Base-by-base conservation (phyloP, 2,888 invertebrate species). In the Megaustenia siamemsis region DNA sequence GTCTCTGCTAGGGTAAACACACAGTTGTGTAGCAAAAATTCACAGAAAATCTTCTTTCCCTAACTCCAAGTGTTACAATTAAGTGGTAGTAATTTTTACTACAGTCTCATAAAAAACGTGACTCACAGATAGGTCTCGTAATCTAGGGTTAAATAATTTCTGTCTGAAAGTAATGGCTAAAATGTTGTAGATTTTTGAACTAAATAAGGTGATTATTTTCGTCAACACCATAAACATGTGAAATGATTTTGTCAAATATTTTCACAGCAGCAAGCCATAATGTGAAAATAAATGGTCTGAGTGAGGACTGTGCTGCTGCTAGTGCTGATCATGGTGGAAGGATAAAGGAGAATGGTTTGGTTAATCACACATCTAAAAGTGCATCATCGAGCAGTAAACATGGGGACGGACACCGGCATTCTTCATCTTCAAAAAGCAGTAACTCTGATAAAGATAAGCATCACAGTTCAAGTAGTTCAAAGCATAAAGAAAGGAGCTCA, bases 401-500 rank as follows among this genome's bases (percentile, higher is more conserved):
- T 21, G 53, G 21, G 24, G 49, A 68, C 56, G 60, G 73, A 5
- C 73, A 60, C 45, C 81, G 71, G 0, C 56, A 53, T 32, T 71
- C 66, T 8, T 63, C 75, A 1, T 76, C 83, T 28, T 69, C 53
- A 32, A 84, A 81, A 56, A 76, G 68, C 43, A 68, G 75, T n/a
- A 38, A 68, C 32, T 84, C 84, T 12, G 73, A 79, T 66, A 75
- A 49, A n/a, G 81, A 81, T 56, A 68, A 76, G 49, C 79, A 84
- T 5, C 79, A 75, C 45, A 90, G 89, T 88, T 90, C 89, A 87
- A 89, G 89, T 88, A 87, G 84, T 82, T 78, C 78, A 35, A 78
- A 43, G 40, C 56, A 78, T 32, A 32, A 63, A 49, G 56, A 71
- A 35, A 12, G 78, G n/a, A 21, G 12, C 18, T 71, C 69, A 18